Evolutionary conservation across 1,140 invertebrate genomes (phyloP).

Genomic region (Melipona quadrifasciata): DNA sequence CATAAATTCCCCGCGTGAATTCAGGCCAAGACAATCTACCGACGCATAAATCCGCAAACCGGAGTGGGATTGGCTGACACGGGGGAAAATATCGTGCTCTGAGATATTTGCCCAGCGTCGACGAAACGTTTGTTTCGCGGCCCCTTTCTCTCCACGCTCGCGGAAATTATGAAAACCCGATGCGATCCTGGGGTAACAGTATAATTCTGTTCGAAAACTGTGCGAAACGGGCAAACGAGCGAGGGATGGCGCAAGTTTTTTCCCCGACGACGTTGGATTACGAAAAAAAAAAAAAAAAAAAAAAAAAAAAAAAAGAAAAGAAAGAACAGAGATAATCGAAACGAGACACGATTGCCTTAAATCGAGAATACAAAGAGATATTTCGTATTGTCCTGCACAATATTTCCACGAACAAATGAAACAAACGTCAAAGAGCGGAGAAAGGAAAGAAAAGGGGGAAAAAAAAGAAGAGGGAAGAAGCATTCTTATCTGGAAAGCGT

Average conservation of each 20-base stretch:
- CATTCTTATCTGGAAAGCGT: constrained; percentile 7
- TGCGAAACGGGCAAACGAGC: background rate
- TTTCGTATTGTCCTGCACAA: background rate
- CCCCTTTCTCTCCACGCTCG: too few species aligned
- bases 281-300: too few species aligned
- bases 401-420: background rate
- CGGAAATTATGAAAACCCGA: background rate
- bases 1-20: constrained; percentile 56
- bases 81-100: constrained; percentile 36
- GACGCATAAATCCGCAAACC: constrained; percentile 51
- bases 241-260: background rate
- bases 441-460: background rate
- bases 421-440: background rate
- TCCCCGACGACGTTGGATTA: background rate
- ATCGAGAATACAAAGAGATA: background rate
- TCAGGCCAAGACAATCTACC: constrained; percentile 57
- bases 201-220: background rate
- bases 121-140: too few species aligned
- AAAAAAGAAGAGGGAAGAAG: background rate
- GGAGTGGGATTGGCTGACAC: constrained; percentile 35
- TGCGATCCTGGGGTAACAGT: background rate
- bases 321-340: background rate
- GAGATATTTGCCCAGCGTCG: background rate
- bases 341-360: background rate
- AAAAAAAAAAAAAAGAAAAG: too few species aligned